Base-by-base conservation (phyloP, 2,888 invertebrate species). In the Apomyelois bistriatella region DNA sequence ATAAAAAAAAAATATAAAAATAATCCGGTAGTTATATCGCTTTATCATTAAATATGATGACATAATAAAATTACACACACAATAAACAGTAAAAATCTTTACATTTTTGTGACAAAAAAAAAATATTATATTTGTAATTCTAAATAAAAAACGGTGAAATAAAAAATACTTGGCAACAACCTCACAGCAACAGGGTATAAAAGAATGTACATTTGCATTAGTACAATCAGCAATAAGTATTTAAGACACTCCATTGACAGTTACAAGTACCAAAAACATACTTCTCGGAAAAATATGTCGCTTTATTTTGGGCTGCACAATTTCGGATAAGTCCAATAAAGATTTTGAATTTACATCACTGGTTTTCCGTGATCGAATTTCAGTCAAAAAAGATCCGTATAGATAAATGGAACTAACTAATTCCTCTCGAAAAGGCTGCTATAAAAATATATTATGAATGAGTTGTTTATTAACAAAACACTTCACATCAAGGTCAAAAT, bases 261-360 rank as follows among this genome's bases (percentile, higher is more conserved):
- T 42, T 52, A 52, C 36, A 52, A 52, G 52, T 36, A 52, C 43
- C 43, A 43, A 52, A 51, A 52, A 52, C 43, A 52, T 22, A 42
- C 52, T 36, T 52, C 35, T 51, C 17, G 9, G 22, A 48, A 40
- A 50, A 51, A 51, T 51, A 51, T 36, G 10, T 4, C 12, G 35
- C 3, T 16, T 10, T 37, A 35, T 51, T 42, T 32, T 51, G 41
- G 41, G 30, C 41, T 41, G 16, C 12, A 30, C n/a, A 32, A 37
- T 38, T 37, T 28, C 28, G 13, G 13, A 47, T 12, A 1, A 1
- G 47, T 16, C 35, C 10, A 36, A 37, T 4, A 10, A 17, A 37
- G 6, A 22, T 48, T 48, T 48, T 13, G n/a, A 38, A n/a, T 48
- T 32, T 46, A 9, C 15, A 3, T 5, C 32, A 1, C 12, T 37